phyloP scores from a whole-genome alignment of 1,140 invertebrate genomes.

The Conus betulinus region DNA sequence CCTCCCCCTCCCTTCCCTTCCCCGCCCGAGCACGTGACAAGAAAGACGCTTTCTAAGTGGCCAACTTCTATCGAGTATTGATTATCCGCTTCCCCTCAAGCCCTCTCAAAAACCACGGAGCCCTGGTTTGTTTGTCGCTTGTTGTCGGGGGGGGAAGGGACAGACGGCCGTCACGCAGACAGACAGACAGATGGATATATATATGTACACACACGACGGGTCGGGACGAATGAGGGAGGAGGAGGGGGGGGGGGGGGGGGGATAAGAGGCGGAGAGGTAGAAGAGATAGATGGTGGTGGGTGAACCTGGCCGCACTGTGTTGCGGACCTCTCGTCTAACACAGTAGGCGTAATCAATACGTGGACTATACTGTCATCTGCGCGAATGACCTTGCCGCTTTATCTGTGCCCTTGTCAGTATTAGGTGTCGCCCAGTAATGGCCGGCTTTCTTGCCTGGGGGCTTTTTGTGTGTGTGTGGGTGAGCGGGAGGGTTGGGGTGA shows the following conservation, averaged over 20 bases:
- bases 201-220: neutral
- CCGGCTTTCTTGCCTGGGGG: neutral
- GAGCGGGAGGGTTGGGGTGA: too few relatives aligned
- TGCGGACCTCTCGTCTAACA: neutral
- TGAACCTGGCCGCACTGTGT: neutral
- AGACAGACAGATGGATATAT: neutral
- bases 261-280: neutral
- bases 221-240: too few relatives aligned
- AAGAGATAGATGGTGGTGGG: neutral
- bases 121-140: neutral
- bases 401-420: slow-evolving; percentile 24
- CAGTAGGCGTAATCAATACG: slow-evolving; percentile 23
- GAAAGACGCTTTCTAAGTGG: slow-evolving; percentile 27
- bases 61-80: slow-evolving; percentile 34
- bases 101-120: neutral
- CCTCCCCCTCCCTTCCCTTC: neutral
- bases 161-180: neutral
- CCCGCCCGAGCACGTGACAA: slow-evolving; percentile 21
- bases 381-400: slow-evolving; percentile 21
- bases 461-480: too few relatives aligned
- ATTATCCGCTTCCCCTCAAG: slow-evolving; percentile 16
- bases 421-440: neutral
- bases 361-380: slow-evolving; percentile 14
- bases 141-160: neutral
- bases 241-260: neutral